Percentiles rank a stretch among this genome's conserved stretches.
Evolutionary conservation across 2,797 vertebrate species (phyloP).

Genomic region (Microctenopoma steveboyesi): DNA sequence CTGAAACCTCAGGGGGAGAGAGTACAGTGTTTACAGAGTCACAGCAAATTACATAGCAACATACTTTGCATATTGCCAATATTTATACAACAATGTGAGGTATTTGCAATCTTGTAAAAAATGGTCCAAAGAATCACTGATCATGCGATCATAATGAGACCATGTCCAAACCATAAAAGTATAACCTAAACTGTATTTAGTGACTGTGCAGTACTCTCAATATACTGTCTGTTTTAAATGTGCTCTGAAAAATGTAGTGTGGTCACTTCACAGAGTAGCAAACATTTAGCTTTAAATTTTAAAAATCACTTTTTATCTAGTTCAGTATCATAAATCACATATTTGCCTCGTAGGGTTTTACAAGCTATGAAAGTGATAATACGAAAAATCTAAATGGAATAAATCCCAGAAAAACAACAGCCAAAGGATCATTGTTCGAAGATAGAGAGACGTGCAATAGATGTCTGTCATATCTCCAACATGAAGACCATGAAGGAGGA

Average conservation of each 20-base stretch:
- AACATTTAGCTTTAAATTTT: background rate
- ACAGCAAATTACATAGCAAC: background rate
- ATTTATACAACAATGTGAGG: background rate
- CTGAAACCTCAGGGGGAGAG: slow-evolving; percentile 5
- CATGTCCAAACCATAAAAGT: background rate
- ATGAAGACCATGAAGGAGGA: too few relatives aligned
- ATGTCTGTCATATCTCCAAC: too few relatives aligned
- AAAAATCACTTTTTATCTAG: too few relatives aligned
- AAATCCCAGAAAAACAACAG: too few relatives aligned
- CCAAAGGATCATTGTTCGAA: too few relatives aligned
- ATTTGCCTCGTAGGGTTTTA: too few relatives aligned
- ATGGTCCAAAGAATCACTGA: background rate
- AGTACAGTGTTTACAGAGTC: background rate
- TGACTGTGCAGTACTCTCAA: background rate
- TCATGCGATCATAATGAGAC: background rate
- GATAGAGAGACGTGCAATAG: too few relatives aligned
- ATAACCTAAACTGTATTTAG: background rate
- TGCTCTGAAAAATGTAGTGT: background rate
- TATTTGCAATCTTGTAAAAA: background rate
- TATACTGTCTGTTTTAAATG: background rate
- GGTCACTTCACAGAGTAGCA: background rate
- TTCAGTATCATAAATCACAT: too few relatives aligned
- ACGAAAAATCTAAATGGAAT: too few relatives aligned
- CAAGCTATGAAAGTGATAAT: too few relatives aligned
- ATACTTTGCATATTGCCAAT: background rate